Evolutionary conservation across 2,888 invertebrate genomes (phyloP).

Genomic region (Coremacera marginata): DNA sequence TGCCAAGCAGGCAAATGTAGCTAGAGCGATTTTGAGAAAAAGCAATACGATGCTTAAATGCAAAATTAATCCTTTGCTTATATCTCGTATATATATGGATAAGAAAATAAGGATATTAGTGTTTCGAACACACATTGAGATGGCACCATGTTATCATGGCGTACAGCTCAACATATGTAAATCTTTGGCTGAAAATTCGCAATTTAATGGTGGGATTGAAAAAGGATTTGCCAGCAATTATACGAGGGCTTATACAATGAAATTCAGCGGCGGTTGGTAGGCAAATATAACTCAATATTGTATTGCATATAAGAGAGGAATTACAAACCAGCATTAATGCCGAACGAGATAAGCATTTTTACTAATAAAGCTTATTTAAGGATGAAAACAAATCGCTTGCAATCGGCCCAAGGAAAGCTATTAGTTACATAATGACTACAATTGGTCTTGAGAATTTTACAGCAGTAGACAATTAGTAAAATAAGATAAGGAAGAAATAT

Average conservation of each 20-base stretch:
- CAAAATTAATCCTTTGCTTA: conserved; percentile 5
- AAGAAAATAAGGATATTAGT: no score
- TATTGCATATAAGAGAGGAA: no score
- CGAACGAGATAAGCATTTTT: no score
- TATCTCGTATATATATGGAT: neutral
- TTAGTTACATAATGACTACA: neutral
- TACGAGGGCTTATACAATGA: neutral
- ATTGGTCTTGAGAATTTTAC: conserved; percentile 15
- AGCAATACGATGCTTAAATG: neutral
- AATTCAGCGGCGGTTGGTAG: neutral
- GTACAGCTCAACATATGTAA: neutral
- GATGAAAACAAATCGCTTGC: neutral
- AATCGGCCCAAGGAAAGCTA: neutral
- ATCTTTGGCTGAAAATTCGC: conserved; percentile 12
- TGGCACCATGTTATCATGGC: neutral
- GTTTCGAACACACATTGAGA: no score
- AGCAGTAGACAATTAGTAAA: conserved; percentile 20
- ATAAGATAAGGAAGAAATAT: neutral
- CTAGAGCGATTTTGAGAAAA: no score
- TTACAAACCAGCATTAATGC: no score
- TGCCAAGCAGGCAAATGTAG: no score
- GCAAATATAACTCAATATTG: neutral
- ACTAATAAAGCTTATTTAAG: neutral
- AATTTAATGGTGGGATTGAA: conserved; percentile 29
- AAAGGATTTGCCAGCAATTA: conserved; percentile 26